Base-by-base conservation (phyloP, 2,797 vertebrate genomes). In the Xiphorhynchus erythropygius region DNA sequence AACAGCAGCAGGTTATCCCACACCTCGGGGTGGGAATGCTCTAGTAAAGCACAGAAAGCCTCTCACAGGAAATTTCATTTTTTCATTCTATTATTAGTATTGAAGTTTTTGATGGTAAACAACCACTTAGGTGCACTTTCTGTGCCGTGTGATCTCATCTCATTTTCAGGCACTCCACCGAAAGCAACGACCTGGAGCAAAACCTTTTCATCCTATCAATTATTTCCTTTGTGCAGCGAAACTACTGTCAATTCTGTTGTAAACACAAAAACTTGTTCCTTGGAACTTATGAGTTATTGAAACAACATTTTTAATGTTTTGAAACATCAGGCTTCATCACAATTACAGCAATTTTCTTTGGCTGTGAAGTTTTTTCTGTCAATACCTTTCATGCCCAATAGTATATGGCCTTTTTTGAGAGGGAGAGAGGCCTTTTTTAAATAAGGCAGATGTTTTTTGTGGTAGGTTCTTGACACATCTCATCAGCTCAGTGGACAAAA, bases 201-300 rank as follows among this genome's bases (percentile, higher is more conserved):
- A 91, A 70, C 27, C 27, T 9, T 90, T 60, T 42, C 32, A 39
- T 82, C 41, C 39, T 53, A 49, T 53, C 68, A 64, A 68, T 91
- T 85, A 50, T 68, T 84, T 53, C 71, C 82, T 82, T 67, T 82
- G 35, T 71, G 71, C 74, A 60, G 27, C 49, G n/a, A 44, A 65
- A 33, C 41, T 55, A 11, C 53, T 14, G n/a, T 46, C 53, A 77
- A 0, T 89, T 85, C 74, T 71, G 57, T 68, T 33, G 28, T 70
- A 65, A 95, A 55, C 5, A 7, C 53, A 49, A 74, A 80, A 67
- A 7, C 11, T 28, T 81, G 23, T 84, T 78, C 30, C 23, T 75
- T 24, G 7, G 59, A 91, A 76, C 11, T 50, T 57, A 67, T 9
- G 9, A 76, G 57, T 87, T 92, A 84, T 30, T 42, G 35, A 82